phyloP scores from a whole-genome alignment of 1,140 invertebrate species.

The Chrysoperla carnea region DNA sequence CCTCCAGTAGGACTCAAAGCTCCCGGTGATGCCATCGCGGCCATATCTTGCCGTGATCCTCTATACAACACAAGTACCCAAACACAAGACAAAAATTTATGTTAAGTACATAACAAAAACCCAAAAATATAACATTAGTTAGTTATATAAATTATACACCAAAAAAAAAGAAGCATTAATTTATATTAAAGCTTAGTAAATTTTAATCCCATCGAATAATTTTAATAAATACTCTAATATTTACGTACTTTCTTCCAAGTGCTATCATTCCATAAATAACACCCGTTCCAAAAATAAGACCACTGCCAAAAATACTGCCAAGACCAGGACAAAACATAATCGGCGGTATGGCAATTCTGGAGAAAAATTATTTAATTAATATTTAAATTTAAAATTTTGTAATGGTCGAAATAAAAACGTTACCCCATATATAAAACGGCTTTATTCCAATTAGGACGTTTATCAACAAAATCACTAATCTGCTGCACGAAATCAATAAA shows the following conservation, averaged over 20 bases:
- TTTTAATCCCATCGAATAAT: background rate
- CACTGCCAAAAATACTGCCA: conserved; percentile 68
- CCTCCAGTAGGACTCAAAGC: conserved; percentile 35
- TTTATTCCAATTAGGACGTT: conserved; percentile 76
- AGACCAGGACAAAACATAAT: conserved; percentile 61
- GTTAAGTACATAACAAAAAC: background rate
- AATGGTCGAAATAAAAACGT: conserved; percentile 23
- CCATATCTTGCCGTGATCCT: conserved; percentile 66
- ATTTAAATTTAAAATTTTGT: background rate
- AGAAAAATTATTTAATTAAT: conserved; percentile 9
- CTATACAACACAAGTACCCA: conserved; percentile 25
- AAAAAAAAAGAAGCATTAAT: conserved; percentile 14
- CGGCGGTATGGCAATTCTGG: conserved; percentile 56
- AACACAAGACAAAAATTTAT: conserved; percentile 1
- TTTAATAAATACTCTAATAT: conserved; percentile 5
- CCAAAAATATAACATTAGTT: background rate
- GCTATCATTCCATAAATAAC: conserved; percentile 88
- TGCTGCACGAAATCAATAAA: conserved; percentile 85
- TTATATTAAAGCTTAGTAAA: conserved; percentile 2
- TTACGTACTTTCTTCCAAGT: conserved; percentile 74
- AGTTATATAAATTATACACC: conserved; percentile 1
- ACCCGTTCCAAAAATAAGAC: conserved; percentile 73
- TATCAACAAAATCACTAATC: conserved; percentile 62
- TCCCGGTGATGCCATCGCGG: conserved; percentile 51
- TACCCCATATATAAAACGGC: conserved; percentile 73